Evolutionary conservation across 1,140 invertebrate genomes (phyloP).

Genomic region (Chionoecetes opilio): DNA sequence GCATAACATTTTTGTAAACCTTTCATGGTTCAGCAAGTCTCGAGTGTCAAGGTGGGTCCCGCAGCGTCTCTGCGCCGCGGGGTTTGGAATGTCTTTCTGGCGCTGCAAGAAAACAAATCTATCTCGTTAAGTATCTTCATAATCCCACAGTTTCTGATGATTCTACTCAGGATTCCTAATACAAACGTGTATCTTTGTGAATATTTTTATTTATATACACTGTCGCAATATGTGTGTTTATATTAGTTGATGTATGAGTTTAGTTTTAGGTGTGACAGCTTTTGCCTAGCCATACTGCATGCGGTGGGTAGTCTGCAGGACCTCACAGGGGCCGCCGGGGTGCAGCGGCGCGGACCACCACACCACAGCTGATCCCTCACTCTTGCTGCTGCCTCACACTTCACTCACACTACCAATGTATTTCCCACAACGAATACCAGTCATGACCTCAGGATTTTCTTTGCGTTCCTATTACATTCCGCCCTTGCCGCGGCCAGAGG

Average conservation of each 20-base stretch:
- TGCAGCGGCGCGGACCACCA: neutral
- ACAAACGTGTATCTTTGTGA: constrained; percentile 68
- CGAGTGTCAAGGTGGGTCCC: neutral
- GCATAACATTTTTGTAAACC: too few species aligned
- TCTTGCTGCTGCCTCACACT: too few species aligned
- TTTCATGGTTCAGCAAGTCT: neutral
- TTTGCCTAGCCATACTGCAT: constrained; percentile 58
- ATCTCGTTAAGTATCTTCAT: constrained; percentile 35
- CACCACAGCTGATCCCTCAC: neutral
- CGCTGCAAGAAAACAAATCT: neutral
- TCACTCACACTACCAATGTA: too few species aligned
- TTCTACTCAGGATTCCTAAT: constrained; percentile 71
- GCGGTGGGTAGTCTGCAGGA: constrained; percentile 59
- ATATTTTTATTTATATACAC: constrained; percentile 64
- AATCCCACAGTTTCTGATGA: constrained; percentile 49
- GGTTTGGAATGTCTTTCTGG: neutral
- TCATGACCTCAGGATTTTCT: constrained; percentile 17
- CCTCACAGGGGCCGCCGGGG: constrained; percentile 33
- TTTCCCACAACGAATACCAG: neutral
- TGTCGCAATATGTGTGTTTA: constrained; percentile 77
- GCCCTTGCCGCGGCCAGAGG: neutral
- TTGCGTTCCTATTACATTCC: neutral
- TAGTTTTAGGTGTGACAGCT: constrained; percentile 63
- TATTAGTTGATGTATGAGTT: constrained; percentile 71
- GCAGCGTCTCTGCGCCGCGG: neutral